Evolutionary conservation across 2,797 vertebrate species (phyloP).

Genomic region (Chloroceryle inda): DNA sequence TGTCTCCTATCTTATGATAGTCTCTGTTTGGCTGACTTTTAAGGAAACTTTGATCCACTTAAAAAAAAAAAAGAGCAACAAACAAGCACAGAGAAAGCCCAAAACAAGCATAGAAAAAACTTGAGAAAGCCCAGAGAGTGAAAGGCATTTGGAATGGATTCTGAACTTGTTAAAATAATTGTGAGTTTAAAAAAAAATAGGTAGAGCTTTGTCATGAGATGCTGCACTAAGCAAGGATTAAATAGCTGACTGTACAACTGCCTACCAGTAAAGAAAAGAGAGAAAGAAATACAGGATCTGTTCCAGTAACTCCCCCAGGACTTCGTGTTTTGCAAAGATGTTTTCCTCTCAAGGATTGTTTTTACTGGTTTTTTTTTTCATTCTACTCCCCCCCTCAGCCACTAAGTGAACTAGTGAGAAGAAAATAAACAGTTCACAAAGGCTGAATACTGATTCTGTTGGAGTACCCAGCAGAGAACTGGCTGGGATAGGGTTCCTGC

Average conservation of each 20-base stretch:
- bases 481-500: neutral
- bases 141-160: neutral
- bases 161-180: neutral
- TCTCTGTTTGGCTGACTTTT: neutral
- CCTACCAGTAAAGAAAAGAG: neutral
- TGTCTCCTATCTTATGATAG: neutral
- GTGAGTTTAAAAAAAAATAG: neutral
- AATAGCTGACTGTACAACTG: neutral
- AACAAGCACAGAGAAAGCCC: neutral
- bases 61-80: neutral
- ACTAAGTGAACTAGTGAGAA: neutral
- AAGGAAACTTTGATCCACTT: neutral
- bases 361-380: neutral
- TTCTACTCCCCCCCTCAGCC: neutral
- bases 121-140: neutral
- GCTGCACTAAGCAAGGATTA: neutral
- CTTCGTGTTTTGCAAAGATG: neutral
- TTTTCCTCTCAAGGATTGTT: neutral
- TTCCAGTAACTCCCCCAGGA: neutral
- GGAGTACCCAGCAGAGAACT: neutral
- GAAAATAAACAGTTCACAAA: neutral
- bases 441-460: neutral
- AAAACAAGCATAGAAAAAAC: neutral
- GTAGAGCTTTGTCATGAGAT: conserved; percentile 12
- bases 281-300: neutral